Percentiles rank a stretch among this genome's conserved stretches.
Conservation (phyloP, 2,113 vertebrate genomes). For the Ginglymostoma cirratum region DNA sequence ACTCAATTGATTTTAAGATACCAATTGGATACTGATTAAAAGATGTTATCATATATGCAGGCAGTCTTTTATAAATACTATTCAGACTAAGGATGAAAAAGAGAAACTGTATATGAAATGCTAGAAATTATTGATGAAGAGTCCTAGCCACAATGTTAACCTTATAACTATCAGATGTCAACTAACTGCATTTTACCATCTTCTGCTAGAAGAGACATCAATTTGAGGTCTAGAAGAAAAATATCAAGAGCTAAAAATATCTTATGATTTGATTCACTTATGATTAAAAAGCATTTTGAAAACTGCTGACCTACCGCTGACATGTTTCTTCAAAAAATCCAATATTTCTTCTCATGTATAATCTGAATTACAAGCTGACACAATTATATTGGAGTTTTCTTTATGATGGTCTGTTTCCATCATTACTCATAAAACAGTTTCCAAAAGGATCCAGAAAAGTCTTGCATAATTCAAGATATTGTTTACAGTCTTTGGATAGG, state of each 20-base stretch:
- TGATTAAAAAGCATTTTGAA: not conserved
- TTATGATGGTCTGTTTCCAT: not conserved
- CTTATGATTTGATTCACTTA: not conserved
- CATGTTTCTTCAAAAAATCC: not conserved
- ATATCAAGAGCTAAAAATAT: not conserved
- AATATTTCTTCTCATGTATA: not conserved
- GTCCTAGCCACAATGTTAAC: not conserved
- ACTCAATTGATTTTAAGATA: conserved; percentile 31
- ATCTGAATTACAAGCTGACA: not conserved
- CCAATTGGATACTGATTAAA: conserved; percentile 21
- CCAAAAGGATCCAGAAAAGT: not conserved
- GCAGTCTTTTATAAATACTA: not conserved
- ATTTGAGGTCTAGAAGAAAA: not conserved
- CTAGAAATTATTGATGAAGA: conserved; percentile 15
- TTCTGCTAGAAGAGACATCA: not conserved
- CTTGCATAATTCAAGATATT: not conserved
- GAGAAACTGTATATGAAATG: not conserved
- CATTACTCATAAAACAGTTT: not conserved
- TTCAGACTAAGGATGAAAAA: not conserved
- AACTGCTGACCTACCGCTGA: not conserved
- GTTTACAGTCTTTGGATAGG: not conserved
- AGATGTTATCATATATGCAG: not conserved
- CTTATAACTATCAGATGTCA: not conserved
- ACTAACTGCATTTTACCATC: not conserved
- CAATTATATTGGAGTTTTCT: not conserved